Evolutionary conservation across 1,140 invertebrate species (phyloP), one percentile per base, ranked within the genome.

Genomic region (Neomicropteryx cornuta): DNA sequence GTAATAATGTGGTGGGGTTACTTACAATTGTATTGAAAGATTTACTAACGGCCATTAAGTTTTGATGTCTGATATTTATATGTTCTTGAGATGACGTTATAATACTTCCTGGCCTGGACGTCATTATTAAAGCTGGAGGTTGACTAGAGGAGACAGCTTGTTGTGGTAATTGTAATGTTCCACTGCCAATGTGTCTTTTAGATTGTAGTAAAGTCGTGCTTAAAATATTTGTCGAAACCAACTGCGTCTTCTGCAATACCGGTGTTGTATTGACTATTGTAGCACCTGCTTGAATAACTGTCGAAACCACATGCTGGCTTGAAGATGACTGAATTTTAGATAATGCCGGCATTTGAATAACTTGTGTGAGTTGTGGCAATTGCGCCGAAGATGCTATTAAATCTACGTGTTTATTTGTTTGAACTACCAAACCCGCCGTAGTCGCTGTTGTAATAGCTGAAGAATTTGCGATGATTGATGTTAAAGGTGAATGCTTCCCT

Each of bases 121-220:
- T 67, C 66, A 69, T 69, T 10, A 69, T 62, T 28, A 69, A 45
- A n/a, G 64, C 64, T 8, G 66, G 64, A 4, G 66, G 66, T 47
- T 69, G 66, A 51, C 62, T 67, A 24, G 60, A 55, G 41, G 60
- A 66, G 11, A 66, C 61, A 36, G 64, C 63, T 44, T 71, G 68
- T 33, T 62, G 56, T 21, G 62, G 70, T 44, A 71, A 66, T 20
- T 68, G 57, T 36, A 72, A 52, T 36, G 52, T 62, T 13, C 48
- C 51, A 4, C 55, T 51, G 44, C 51, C 57, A 19, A 60, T 58
- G 48, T 66, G 61, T 39, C 62, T 55, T 3, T 52, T 52, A 18
- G 64, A 57, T 43, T 68, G 66, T 19, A 68, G 44, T 36, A 68
- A 49, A 14, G 66, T 68, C 33, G 64, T 58, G 4, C 64, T 60